These are phyloP conservation scores for Panonychus citri DNA, from an alignment of 1,140 invertebrate genomes.

Conservation along the genomic window DNA sequence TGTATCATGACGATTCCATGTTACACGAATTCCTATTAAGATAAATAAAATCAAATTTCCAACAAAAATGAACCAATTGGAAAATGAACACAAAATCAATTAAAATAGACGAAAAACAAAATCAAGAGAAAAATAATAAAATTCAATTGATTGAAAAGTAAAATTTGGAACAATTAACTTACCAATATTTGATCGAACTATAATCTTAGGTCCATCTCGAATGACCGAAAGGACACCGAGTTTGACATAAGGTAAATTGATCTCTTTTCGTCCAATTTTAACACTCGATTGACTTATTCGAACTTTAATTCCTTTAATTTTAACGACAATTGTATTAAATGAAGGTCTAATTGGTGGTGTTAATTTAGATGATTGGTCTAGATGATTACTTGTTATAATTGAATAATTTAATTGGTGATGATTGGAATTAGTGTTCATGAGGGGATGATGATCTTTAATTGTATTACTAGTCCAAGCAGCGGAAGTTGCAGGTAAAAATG, in stretches of 20 bases:
- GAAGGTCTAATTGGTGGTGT: neutral
- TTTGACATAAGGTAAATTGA: slow-evolving; percentile 36
- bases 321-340: slow-evolving; percentile 2
- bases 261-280: slow-evolving; percentile 52
- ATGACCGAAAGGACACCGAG: slow-evolving; percentile 23
- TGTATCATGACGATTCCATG: neutral
- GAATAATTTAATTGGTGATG: slow-evolving; percentile 32
- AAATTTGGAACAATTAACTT: neutral
- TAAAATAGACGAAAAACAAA: neutral
- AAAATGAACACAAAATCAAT: neutral
- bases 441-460: no score
- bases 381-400: slow-evolving; percentile 5
- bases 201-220: slow-evolving; percentile 22
- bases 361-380: neutral
- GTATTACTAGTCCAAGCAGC: no score
- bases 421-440: slow-evolving; percentile 57
- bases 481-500: no score
- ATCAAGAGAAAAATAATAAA: neutral
- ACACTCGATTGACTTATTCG: slow-evolving; percentile 65
- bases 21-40: neutral
- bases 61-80: neutral
- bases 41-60: neutral
- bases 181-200: slow-evolving; percentile 23
- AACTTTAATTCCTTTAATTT: slow-evolving; percentile 34
- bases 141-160: neutral